These are phyloP conservation scores for Drosophila aldrichi DNA, from an alignment of 2,888 invertebrate species.

Conservation along the genomic window DNA sequence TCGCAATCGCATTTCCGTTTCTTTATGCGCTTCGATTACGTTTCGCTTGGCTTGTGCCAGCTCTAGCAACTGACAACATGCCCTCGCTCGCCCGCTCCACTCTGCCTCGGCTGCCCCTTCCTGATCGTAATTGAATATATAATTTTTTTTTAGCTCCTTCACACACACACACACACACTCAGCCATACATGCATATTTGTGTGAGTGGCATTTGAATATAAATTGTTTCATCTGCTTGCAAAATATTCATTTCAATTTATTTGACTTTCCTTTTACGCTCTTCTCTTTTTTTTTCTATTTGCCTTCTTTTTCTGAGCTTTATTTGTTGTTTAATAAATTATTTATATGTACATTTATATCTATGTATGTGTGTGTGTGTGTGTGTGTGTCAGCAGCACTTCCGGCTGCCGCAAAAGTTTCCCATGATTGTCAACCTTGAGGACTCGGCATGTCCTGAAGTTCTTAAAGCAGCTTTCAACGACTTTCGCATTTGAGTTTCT, in stretches of 20 bases:
- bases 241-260: conserved; percentile 80
- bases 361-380: conserved; percentile 10
- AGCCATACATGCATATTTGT: conserved; percentile 29
- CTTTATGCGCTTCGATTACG: conserved; percentile 77
- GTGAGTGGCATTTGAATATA: conserved; percentile 76
- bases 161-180: conserved; percentile 28
- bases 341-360: conserved; percentile 50
- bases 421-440: conserved; percentile 14
- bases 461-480: conserved; percentile 12
- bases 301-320: conserved; percentile 32
- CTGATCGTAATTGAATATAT: conserved; percentile 75
- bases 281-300: conserved; percentile 13
- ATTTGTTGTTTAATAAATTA: conserved; percentile 74
- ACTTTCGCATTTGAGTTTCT: conserved; percentile 17
- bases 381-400: conserved; percentile 25
- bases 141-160: conserved; percentile 66
- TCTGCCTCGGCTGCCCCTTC: neutral
- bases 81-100: neutral
- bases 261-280: conserved; percentile 47
- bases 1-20: conserved; percentile 79
- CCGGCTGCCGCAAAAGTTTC: conserved; percentile 36
- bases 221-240: conserved; percentile 75
- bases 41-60: conserved; percentile 70
- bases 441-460: conserved; percentile 10
- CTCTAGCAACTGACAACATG: conserved; percentile 30